Evolutionary conservation across 2,113 vertebrate genomes (phyloP), one percentile per base, ranked within the genome.

Genomic region (Nothobranchius furzeri): DNA sequence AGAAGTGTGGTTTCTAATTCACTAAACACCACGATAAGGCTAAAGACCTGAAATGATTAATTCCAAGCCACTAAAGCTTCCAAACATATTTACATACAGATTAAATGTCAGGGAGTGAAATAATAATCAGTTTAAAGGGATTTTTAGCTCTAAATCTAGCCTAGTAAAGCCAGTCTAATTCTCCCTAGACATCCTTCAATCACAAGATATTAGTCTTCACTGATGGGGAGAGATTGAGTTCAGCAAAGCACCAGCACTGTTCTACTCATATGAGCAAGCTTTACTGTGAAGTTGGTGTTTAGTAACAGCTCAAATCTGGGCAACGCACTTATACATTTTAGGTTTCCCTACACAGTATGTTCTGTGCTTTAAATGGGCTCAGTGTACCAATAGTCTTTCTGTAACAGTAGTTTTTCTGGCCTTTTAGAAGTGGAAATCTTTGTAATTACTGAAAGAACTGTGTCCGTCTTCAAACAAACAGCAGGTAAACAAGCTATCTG

Each of bases 91-190:
- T 49, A 35, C 50, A 53, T 53, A 14, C 7, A 61, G 47, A 58
- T 15, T 17, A 55, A 63, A 24, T 64, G 59, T 70, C 58, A 55
- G 20, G 60, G 25, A 69, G 56, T 25, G 66, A 75, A 43, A 13
- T 37, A 65, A 53, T 49, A n/a, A 25, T 70, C 53, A 54, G 54
- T 60, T 64, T 55, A 58, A 14, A 46, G 36, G n/a, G 51, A 36
- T 37, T 17, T 17, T 47, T 20, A 42, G 9, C 7, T 20, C n/a
- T 17, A 59, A 59, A 48, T 60, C 52, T 51, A 59, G 35, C 25
- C 52, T 20, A 0, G 12, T 9, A 42, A 35, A 62, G 15, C 49
- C 58, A 70, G 52, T 1, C 0, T 51, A 59, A 64, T 69, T 60
- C 57, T 73, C 14, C 14, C 30, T 35, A 20, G 12, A 37, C 53